These are phyloP conservation scores for Falco punctatus DNA, from an alignment of 2,113 vertebrate genomes.

Conservation along the genomic window DNA sequence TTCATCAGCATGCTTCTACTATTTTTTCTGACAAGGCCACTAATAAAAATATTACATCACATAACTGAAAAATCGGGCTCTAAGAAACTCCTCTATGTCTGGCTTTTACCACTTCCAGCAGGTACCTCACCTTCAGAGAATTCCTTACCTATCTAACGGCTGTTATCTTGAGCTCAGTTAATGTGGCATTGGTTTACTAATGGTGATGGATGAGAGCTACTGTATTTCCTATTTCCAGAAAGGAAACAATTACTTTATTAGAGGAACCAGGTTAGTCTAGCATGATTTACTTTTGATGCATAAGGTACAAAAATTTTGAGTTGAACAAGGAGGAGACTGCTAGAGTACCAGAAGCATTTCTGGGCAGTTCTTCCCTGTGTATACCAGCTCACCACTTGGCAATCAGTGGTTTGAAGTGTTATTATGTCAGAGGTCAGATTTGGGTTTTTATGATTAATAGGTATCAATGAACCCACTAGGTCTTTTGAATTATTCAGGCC, in stretches of 20 bases:
- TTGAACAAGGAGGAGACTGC: background rate
- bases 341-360: background rate
- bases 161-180: background rate
- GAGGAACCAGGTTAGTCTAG: background rate
- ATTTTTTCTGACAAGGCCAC: background rate
- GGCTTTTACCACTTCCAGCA: background rate
- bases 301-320: background rate
- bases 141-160: background rate
- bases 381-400: background rate
- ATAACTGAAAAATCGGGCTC: background rate
- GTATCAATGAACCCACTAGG: background rate
- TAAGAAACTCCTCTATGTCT: background rate
- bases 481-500: background rate
- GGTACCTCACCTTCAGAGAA: background rate
- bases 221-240: background rate
- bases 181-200: background rate
- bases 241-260: background rate
- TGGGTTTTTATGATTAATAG: fast-evolving
- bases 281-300: background rate
- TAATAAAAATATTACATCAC: constrained; percentile 11
- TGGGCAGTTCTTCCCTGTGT: background rate
- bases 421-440: background rate
- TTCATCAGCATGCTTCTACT: background rate
- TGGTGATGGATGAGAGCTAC: background rate
- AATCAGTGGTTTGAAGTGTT: background rate